A percentile compares a stretch with the other conserved stretches of the same genome.
Evolutionary conservation across 2,888 invertebrate species (phyloP).

Genomic region (Anthophora plumipes): DNA sequence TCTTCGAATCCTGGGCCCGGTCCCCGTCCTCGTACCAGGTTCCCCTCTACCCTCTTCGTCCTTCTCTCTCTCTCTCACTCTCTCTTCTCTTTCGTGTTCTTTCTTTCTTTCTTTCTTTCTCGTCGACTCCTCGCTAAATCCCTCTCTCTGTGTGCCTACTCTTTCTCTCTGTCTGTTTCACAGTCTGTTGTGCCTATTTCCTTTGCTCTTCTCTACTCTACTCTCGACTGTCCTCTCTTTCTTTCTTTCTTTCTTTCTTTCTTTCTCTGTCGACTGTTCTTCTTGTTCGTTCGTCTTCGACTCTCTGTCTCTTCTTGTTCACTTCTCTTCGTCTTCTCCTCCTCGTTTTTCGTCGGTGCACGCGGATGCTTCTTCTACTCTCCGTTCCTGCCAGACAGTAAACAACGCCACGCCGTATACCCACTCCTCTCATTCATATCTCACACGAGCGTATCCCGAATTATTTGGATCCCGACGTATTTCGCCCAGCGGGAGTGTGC

Average conservation of each 20-base stretch:
- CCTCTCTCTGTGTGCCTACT: conserved; percentile 21
- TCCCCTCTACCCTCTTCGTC: conserved; percentile 60
- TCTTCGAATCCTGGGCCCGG: conserved; percentile 80
- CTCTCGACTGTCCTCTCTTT: conserved; percentile 21
- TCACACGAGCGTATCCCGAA: conserved; percentile 70
- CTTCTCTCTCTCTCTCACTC: conserved; percentile 48
- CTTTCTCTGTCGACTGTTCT: not conserved
- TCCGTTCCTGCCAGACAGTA: conserved; percentile 78
- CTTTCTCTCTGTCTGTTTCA: conserved; percentile 11
- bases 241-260: conserved; percentile 14
- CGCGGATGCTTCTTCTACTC: conserved; percentile 69
- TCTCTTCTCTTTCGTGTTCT: conserved; percentile 14
- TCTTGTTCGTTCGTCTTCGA: conserved; percentile 14
- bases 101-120: conserved; percentile 24
- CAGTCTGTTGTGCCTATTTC: conserved; percentile 19
- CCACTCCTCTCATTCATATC: conserved; percentile 76
- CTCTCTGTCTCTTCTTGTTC: conserved; percentile 23
- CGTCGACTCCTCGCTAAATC: conserved; percentile 25
- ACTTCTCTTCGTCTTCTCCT: conserved; percentile 18
- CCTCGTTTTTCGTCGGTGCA: conserved; percentile 68
- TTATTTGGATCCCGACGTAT: conserved; percentile 72
- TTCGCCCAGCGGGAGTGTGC: conserved; percentile 42
- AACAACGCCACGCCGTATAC: conserved; percentile 77
- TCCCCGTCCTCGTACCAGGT: conserved; percentile 73
- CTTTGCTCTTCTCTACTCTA: conserved; percentile 12